Evolutionary conservation across 2,113 vertebrate species (phyloP).

Genomic region (Gavialis gangeticus): DNA sequence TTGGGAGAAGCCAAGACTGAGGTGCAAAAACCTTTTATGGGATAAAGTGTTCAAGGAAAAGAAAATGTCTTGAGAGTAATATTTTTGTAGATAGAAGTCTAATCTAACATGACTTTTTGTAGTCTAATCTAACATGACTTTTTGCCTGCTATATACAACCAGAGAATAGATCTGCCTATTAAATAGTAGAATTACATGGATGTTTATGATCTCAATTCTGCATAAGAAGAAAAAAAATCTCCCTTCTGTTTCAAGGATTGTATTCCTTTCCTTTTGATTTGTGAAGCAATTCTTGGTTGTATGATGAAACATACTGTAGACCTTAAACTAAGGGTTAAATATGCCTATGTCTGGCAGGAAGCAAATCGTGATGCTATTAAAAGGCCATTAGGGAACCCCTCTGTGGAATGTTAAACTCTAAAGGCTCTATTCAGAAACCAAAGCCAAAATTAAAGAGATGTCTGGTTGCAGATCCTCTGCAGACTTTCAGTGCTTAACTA

Average conservation of each 20-base stretch:
- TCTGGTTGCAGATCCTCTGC: constrained; percentile 73
- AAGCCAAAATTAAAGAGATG: constrained; percentile 71
- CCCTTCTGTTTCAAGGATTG: background rate
- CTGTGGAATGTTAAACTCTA: constrained; percentile 64
- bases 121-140: background rate
- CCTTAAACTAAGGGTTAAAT: constrained; percentile 72
- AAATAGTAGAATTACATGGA: constrained; percentile 26
- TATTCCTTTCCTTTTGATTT: constrained; percentile 58
- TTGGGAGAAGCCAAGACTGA: background rate
- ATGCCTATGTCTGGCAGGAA: constrained; percentile 66
- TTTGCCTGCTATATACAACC: background rate
- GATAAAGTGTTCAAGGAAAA: background rate
- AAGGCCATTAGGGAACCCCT: constrained; percentile 65
- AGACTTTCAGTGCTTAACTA: constrained; percentile 68
- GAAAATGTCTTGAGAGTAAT: background rate
- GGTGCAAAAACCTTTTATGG: background rate
- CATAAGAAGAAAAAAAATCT: constrained; percentile 29
- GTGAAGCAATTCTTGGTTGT: constrained; percentile 63
- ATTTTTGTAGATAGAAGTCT: background rate
- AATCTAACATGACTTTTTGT: background rate
- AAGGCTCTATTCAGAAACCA: constrained; percentile 70
- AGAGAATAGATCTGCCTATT: background rate
- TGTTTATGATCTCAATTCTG: background rate
- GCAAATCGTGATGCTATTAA: constrained; percentile 74
- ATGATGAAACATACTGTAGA: constrained; percentile 73